phyloP scores from a whole-genome alignment of 2,888 invertebrate species.

The Pandemis cinnamomeana region DNA sequence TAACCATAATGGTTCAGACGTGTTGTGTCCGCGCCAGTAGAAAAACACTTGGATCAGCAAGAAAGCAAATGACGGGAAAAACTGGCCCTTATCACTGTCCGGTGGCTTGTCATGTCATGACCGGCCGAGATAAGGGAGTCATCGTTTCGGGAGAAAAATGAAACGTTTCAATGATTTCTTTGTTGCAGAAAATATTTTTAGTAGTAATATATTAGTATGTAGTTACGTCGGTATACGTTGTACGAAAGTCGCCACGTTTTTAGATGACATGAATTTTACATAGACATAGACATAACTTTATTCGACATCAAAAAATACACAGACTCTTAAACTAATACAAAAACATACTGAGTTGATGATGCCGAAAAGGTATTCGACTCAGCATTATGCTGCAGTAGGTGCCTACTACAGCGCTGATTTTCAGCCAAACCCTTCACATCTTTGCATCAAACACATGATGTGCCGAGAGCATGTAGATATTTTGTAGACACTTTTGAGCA shows the following conservation, averaged over 20 bases:
- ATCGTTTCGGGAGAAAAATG: slow-evolving; percentile 6
- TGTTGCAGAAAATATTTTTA: background rate
- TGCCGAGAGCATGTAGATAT: too few relatives aligned
- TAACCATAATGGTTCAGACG: background rate
- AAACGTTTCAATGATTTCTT: slow-evolving; percentile 4
- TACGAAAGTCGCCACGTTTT: background rate
- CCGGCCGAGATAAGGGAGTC: slow-evolving; percentile 22
- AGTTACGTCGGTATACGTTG: background rate
- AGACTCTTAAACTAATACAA: too few relatives aligned
- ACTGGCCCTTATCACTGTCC: slow-evolving; percentile 39
- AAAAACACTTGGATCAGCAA: slow-evolving; percentile 29
- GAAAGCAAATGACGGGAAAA: slow-evolving; percentile 40
- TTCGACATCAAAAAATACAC: too few relatives aligned
- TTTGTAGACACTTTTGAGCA: too few relatives aligned
- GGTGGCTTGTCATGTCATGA: slow-evolving; percentile 29
- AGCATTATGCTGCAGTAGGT: too few relatives aligned
- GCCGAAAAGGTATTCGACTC: too few relatives aligned
- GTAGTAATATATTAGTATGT: background rate
- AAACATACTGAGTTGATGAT: too few relatives aligned
- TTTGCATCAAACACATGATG: too few relatives aligned
- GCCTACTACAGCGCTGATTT: too few relatives aligned
- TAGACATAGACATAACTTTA: too few relatives aligned
- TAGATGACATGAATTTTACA: too few relatives aligned
- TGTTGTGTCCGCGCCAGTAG: slow-evolving; percentile 15
- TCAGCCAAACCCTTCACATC: too few relatives aligned